phyloP scores from a whole-genome alignment of 2,113 vertebrate species.

The Sminthopsis crassicaudata region DNA sequence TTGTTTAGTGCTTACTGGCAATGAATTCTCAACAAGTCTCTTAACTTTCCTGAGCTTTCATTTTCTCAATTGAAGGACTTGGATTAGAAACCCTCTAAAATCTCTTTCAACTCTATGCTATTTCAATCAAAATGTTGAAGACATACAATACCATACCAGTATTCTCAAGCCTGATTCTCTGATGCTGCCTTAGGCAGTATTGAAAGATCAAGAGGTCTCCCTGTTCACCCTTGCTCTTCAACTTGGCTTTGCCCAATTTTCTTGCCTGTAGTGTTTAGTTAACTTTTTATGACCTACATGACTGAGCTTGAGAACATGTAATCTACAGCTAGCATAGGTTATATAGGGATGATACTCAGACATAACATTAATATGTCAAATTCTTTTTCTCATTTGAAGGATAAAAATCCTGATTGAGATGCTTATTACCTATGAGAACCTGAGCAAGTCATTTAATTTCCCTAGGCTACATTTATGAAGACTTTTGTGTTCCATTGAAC shows the following conservation, averaged over 20 bases:
- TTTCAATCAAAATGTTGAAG: not conserved
- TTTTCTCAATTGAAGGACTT: not conserved
- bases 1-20: not conserved
- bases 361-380: not conserved
- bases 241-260: not conserved
- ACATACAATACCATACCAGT: not conserved
- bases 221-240: not conserved
- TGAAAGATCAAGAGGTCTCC: not conserved
- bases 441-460: not conserved
- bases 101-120: not conserved
- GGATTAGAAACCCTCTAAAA: not conserved
- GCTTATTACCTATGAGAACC: not conserved
- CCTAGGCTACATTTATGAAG: not conserved
- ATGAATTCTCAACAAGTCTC: not conserved
- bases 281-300: not conserved
- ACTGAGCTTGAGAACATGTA: not conserved
- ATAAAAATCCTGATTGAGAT: not conserved
- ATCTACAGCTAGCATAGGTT: not conserved
- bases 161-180: not conserved
- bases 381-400: not conserved
- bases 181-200: not conserved
- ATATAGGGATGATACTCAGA: not conserved
- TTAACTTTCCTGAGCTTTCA: not conserved
- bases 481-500: no score
- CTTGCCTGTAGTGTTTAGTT: not conserved